Base-by-base conservation (phyloP, 2,797 vertebrate genomes). In the Lacerta bilineata region DNA sequence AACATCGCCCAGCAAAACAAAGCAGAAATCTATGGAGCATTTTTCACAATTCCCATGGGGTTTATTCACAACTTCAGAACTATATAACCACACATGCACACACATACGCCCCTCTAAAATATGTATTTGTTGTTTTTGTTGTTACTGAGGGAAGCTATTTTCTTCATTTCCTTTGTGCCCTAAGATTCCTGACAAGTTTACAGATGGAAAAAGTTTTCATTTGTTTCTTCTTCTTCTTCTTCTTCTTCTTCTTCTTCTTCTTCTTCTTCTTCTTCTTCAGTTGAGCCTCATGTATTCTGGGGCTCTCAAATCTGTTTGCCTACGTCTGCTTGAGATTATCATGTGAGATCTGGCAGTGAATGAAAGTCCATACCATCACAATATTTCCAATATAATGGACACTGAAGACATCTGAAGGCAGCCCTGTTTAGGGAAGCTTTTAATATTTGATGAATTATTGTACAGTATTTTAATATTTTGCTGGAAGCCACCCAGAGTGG, bases 1-100 rank as follows among this genome's bases (percentile, higher is more conserved):
- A 96, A 94, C 85, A 92, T 17, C 25, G 59, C 85, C 84, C 59
- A 50, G 13, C 20, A 76, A 85, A 36, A 82, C 29, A 46, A 81
- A 89, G 55, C 71, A 90, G 91, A 93, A 93, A 90, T 91, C 94
- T 88, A 93, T 77, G 3, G 78, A 92, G 86, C 82, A 80, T 84
- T 93, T 71, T 87, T 90, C 89, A 17, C 41, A 91, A 91, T 72
- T 94, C 83, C 43, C 27, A 7, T 71, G 64, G 68, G 76, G 90
- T 46, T 80, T 88, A 1, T 75, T 92, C 46, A 27, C 36, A 29
- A 39, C 41, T 89, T 88, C 90, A 90, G 82, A 83, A 50, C 13
- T 50, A 81, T 36, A 90, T 3, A 72, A 6, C 20, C 29, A 36
- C 11, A 39, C 25, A 46, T 29, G 55, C 25, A 77, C 61, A 61